Evolutionary conservation across 2,797 vertebrate species (phyloP).

Genomic region (Neopelma chrysocephalum): DNA sequence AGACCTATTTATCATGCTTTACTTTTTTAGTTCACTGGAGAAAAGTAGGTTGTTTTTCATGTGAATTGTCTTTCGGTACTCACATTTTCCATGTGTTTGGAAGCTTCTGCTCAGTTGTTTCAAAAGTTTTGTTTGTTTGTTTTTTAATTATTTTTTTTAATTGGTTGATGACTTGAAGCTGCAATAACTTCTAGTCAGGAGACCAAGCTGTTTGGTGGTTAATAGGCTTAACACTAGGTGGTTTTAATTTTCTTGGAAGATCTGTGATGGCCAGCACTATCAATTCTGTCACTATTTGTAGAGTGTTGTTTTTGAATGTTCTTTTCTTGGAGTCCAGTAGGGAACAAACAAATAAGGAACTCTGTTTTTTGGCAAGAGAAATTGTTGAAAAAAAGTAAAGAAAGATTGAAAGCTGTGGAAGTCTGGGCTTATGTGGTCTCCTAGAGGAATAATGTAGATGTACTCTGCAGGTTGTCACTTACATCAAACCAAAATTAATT

Average conservation of each 20-base stretch:
- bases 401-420: not conserved
- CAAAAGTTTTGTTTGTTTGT: not conserved
- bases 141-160: not conserved
- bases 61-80: not conserved
- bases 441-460: not conserved
- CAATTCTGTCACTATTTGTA: not conserved
- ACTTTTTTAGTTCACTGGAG: not conserved
- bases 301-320: not conserved
- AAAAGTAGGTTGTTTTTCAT: not conserved
- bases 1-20: conserved; percentile 16
- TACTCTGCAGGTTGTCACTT: not conserved
- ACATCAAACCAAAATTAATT: not conserved
- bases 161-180: not conserved
- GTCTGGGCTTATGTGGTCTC: not conserved
- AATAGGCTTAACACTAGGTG: not conserved
- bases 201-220: not conserved
- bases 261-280: not conserved
- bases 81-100: not conserved
- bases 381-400: not conserved
- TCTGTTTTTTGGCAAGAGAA: not conserved
- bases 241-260: not conserved
- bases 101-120: not conserved
- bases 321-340: not conserved
- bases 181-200: not conserved
- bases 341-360: not conserved